Percentiles rank a stretch among this genome's conserved stretches.
Conservation (phyloP, 2,113 vertebrate genomes). For the Grammomys dolichurus region DNA sequence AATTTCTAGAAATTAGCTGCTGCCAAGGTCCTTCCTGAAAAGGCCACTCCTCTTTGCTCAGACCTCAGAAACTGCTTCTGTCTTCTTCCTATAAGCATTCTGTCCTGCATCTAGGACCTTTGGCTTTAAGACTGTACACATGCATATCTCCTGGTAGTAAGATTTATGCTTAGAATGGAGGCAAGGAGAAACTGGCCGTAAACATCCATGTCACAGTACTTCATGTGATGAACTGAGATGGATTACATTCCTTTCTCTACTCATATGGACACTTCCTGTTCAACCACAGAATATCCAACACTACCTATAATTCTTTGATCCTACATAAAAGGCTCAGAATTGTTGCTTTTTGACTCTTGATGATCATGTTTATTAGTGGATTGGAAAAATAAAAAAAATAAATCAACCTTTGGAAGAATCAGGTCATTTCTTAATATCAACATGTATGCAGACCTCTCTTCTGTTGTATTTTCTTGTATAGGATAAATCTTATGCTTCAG, state of each 20-base stretch:
- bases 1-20: not conserved
- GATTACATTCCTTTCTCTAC: not conserved
- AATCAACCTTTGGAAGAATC: not conserved
- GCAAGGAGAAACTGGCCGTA: not conserved
- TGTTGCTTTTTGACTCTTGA: not conserved
- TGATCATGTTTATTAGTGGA: not conserved
- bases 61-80: not conserved
- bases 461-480: not conserved
- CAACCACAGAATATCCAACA: accelerated
- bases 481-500: not conserved
- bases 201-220: not conserved
- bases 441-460: not conserved
- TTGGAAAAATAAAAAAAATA: not conserved
- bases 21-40: not conserved
- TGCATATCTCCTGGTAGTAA: not conserved
- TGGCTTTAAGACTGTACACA: not conserved
- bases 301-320: accelerated
- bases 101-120: not conserved
- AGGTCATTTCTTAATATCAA: not conserved
- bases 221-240: not conserved
- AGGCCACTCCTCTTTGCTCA: not conserved
- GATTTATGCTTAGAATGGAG: not conserved
- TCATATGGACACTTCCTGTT: not conserved
- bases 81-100: not conserved
- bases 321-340: not conserved